Evolutionary conservation across 2,113 vertebrate genomes (phyloP).

Genomic region (Gambusia holbrooki): DNA sequence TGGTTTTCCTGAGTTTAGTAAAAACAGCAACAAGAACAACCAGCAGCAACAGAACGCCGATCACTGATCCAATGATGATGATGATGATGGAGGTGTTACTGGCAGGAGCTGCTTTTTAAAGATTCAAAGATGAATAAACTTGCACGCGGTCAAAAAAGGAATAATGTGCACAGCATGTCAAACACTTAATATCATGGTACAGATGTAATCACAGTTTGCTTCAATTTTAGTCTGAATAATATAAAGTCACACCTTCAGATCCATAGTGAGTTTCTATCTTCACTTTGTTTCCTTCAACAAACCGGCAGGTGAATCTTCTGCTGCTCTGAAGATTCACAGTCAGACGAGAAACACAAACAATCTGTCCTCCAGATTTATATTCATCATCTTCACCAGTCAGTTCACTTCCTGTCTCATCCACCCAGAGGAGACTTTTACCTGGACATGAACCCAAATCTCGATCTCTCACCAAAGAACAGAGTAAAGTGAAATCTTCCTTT

Average conservation of each 20-base stretch:
- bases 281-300: fast-evolving
- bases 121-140: no score
- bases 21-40: no score
- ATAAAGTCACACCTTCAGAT: background rate
- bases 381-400: background rate
- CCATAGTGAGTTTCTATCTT: slow-evolving; percentile 15
- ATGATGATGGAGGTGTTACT: no score
- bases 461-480: slow-evolving; percentile 15
- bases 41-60: no score
- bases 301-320: slow-evolving; percentile 30
- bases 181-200: no score
- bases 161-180: no score
- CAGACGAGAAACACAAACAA: background rate
- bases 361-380: background rate
- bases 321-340: slow-evolving; percentile 13
- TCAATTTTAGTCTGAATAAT: background rate
- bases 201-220: background rate
- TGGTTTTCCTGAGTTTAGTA: no score
- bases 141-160: no score
- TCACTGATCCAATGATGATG: no score
- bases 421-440: slow-evolving; percentile 9
- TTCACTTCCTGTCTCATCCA: slow-evolving; percentile 13
- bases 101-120: no score
- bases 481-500: background rate
- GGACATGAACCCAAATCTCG: fast-evolving